A percentile compares a stretch with the other conserved stretches of the same genome.
Conservation (phyloP, 2,888 invertebrate genomes). For the Hymenopus coronatus region DNA sequence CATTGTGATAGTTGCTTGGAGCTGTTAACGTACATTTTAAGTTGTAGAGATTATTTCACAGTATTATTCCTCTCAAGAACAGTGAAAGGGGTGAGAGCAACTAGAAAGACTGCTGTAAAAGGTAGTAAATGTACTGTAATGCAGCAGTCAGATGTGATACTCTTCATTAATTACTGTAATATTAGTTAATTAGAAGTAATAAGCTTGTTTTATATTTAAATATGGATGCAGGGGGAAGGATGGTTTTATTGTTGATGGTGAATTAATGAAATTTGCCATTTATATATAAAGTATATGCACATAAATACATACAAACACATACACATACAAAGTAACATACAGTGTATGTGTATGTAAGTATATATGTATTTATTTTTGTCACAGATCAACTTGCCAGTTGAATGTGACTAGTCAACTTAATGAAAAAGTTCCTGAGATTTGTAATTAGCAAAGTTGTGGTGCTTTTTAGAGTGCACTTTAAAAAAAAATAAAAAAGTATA, state of each 20-base stretch:
- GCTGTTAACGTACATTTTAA: slow-evolving; percentile 24
- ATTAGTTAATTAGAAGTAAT: slow-evolving; percentile 30
- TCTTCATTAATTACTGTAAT: slow-evolving; percentile 33
- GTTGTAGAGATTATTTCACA: slow-evolving; percentile 37
- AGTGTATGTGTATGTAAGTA: not conserved
- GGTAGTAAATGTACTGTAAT: slow-evolving; percentile 22
- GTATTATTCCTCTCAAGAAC: slow-evolving; percentile 33
- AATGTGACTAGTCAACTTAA: slow-evolving; percentile 37
- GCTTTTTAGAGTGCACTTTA: slow-evolving; percentile 35
- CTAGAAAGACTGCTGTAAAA: slow-evolving; percentile 27
- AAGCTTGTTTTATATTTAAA: slow-evolving; percentile 34
- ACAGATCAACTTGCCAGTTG: slow-evolving; percentile 26
- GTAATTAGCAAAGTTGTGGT: slow-evolving; percentile 35
- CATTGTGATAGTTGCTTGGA: slow-evolving; percentile 30
- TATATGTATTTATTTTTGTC: slow-evolving; percentile 29
- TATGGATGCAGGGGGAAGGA: slow-evolving; percentile 30
- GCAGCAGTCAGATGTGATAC: slow-evolving; percentile 35
- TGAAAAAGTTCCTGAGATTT: slow-evolving; percentile 38
- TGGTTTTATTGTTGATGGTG: slow-evolving; percentile 29
- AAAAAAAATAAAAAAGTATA: slow-evolving; percentile 6
- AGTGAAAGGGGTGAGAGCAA: slow-evolving; percentile 28
- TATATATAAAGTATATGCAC: not conserved
- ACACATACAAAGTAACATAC: not conserved
- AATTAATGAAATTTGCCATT: slow-evolving; percentile 27
- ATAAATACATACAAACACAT: not conserved